Base-by-base conservation (phyloP, 2,888 invertebrate species). In the Cheilosia soror region DNA sequence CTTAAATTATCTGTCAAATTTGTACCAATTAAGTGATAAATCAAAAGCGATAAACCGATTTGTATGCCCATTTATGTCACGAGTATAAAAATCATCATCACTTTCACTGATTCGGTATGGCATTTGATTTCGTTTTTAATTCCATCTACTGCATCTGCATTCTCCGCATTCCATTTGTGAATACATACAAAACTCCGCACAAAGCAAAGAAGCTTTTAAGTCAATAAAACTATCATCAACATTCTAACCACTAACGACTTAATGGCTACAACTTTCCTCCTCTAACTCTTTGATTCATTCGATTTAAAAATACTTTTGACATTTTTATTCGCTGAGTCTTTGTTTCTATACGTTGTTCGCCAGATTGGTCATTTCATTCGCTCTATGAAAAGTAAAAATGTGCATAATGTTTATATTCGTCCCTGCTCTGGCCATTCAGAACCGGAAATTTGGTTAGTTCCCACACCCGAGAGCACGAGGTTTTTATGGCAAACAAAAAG, bases 401-500 rank as follows among this genome's bases (percentile, higher is more conserved):
- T 68, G 53, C 72, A 62, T 51, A 51, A 51, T 76, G 9, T 66
- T 42, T 66, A 55, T 68, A 15, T 62, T 77, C 49, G 62, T 73
- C 68, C 20, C 58, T 72, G 33, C 33, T 60, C 53, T 73, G 51
- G 58, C 29, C 63, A 57, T 78, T 58, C 60, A 83, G 68, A 83
- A 79, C 83, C 83, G 83, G 83, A 83, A 83, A 83, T 79, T 73
- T 78, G 63, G 68, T 68, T 62, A 78, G 44, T 83, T 83, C 78
- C 78, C 83, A 83, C 68, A 79, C 13, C 40, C 62, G 44, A 44
- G 37, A 83, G 49, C 78, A 83, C 83, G 79, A 72, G 83, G 83
- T 79, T 79, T 37, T 65, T 69, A 37, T 44, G 40, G n/a, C 33
- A 62, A 31, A 55, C 29, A 29, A 53, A 44, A 40, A 27, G 13